phyloP scores from a whole-genome alignment of 2,797 vertebrate species.

The Enteromius anoplus region DNA sequence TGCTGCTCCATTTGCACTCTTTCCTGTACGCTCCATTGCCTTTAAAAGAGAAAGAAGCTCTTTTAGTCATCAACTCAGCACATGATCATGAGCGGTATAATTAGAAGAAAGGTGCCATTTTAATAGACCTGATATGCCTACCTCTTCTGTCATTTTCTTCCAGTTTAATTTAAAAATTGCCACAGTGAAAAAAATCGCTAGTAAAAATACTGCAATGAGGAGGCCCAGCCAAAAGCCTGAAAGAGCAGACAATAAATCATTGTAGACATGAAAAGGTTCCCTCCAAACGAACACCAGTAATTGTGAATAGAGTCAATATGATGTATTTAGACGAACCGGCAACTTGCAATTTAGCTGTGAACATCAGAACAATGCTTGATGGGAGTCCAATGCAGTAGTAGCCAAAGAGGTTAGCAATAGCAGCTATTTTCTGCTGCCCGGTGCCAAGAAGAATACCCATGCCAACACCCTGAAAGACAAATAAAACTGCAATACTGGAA shows the following conservation, averaged over 20 bases:
- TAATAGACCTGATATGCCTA: conserved; percentile 57
- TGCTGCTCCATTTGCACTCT: conserved; percentile 21
- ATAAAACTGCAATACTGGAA: not conserved
- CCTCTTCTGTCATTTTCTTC: conserved; percentile 82
- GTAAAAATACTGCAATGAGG: conserved; percentile 77
- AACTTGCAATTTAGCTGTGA: conserved; percentile 80
- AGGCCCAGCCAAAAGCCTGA: conserved; percentile 91
- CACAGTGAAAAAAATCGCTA: conserved; percentile 80
- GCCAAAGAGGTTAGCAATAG: conserved; percentile 84
- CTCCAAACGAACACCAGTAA: not conserved
- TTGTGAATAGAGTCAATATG: not conserved
- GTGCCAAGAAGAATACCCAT: conserved; percentile 86
- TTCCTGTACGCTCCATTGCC: conserved; percentile 60
- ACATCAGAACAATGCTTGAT: conserved; percentile 83
- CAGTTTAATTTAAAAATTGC: conserved; percentile 83
- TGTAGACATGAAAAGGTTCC: not conserved
- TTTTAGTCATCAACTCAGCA: conserved; percentile 1
- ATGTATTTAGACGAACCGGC: conserved; percentile 73
- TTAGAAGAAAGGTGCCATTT: not conserved
- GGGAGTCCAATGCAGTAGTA: conserved; percentile 88
- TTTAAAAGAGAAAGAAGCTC: conserved; percentile 32
- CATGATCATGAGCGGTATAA: conserved; percentile 5
- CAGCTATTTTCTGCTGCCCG: conserved; percentile 90
- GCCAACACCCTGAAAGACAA: conserved; percentile 78
- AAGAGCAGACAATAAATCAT: not conserved